These are phyloP conservation scores for Poecile montanus DNA, from an alignment of 2,797 vertebrate genomes.

Conservation along the genomic window DNA sequence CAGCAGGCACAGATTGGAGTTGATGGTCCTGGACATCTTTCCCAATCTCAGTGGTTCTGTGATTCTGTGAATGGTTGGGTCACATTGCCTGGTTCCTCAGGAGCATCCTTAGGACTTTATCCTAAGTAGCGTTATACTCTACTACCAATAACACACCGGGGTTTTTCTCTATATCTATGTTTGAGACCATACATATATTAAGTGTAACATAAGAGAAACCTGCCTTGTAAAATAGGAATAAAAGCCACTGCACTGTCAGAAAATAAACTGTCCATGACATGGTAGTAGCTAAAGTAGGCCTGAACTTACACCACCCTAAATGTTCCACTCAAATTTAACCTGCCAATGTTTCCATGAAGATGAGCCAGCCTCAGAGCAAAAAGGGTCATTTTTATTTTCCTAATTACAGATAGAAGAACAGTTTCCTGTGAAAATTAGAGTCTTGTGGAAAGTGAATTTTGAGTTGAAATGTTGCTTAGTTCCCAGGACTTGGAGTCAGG, in stretches of 20 bases:
- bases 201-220: background rate
- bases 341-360: background rate
- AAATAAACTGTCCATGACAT: background rate
- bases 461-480: background rate
- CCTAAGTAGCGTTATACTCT: too few species aligned
- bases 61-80: background rate
- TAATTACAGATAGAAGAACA: background rate
- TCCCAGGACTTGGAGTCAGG: background rate
- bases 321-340: background rate
- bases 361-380: background rate
- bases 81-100: background rate
- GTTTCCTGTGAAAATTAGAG: background rate
- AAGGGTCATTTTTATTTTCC: background rate
- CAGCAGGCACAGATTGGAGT: background rate
- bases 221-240: background rate
- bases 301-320: background rate
- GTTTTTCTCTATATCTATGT: background rate
- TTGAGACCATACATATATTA: background rate
- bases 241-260: background rate
- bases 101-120: background rate
- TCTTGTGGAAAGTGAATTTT: background rate
- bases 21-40: fast-evolving
- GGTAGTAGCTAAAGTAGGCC: background rate
- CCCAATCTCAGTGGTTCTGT: fast-evolving
- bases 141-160: fast-evolving